Base-by-base conservation (phyloP, 2,113 vertebrate species). In the Triplophysa rosa region DNA sequence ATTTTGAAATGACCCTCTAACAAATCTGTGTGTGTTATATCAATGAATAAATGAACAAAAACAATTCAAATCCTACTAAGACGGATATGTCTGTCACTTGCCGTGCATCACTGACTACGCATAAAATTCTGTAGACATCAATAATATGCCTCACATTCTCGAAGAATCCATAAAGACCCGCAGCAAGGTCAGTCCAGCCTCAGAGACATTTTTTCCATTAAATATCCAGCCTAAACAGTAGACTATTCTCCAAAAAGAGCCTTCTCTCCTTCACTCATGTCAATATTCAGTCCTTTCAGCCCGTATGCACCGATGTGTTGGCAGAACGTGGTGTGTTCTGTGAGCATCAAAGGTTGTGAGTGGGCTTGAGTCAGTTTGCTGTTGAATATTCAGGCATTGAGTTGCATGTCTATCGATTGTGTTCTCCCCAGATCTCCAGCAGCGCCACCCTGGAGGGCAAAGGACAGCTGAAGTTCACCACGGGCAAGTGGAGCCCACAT, bases 401-500 rank as follows among this genome's bases (percentile, higher is more conserved):
- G 64, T 81, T 33, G 78, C 61, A 29, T 67, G 63, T 47, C 67
- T 45, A 79, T 83, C 14, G 59, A 80, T 84, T 81, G 58, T 45
- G n/a, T 45, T 52, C 47, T 45, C 75, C 40, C 12, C 88, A 99
- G 98, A 92, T 99, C 64, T 95, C 95, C 75, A 93, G 93, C 89
- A 96, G 93, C 0, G 68, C 92, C 13, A 93, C 94, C 12, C 91
- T 99, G 80, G 97, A 99, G 90, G 98, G 98, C 37, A 99, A 97
- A 91, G 98, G 98, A 37, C 98, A 98, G 87, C 91, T 98, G 86
- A 97, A 92, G 91, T 98, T 99, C 90, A 99, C 95, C 16, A 93
- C 95, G 0, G 98, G 97, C 61, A 95, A 94, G 67, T 99, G 98
- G 97, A 97, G 97, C 88, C 97, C 98, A 0, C 98, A 99, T 84